Percentiles rank a stretch among this genome's conserved stretches.
These are phyloP conservation scores for Ascidia mentula DNA, from an alignment of 23 tunicate genomes.

Conservation along the genomic window DNA sequence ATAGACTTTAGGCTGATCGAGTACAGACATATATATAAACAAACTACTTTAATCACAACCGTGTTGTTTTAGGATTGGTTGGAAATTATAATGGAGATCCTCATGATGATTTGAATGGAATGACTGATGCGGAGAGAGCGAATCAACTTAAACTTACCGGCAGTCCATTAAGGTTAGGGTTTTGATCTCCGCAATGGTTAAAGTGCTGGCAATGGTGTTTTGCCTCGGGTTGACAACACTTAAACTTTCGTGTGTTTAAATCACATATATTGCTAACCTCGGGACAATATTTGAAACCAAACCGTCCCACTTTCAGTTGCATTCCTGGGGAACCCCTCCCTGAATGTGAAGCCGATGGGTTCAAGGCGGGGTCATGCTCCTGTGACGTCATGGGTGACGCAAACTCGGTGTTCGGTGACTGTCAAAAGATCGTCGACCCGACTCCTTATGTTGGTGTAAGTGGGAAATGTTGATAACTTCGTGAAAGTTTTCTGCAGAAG, in stretches of 20 bases:
- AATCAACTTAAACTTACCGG: constrained; percentile 25
- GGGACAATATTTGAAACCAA: too few relatives aligned
- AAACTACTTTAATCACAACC: too few relatives aligned
- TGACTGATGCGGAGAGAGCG: constrained; percentile 15
- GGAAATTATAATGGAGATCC: constrained; percentile 49
- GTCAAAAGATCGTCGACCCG: constrained; percentile 16
- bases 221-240: too few relatives aligned
- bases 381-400: constrained; percentile 40
- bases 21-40: too few relatives aligned
- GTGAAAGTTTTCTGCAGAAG: neutral
- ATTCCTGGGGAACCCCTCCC: constrained; percentile 39
- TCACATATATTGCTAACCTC: too few relatives aligned
- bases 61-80: constrained; percentile 50
- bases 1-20: too few relatives aligned
- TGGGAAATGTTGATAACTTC: neutral
- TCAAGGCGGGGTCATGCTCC: constrained; percentile 28
- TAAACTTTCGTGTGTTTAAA: too few relatives aligned
- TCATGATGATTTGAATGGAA: constrained; percentile 24
- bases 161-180: constrained; percentile 42
- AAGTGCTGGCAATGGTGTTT: too few relatives aligned
- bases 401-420: constrained; percentile 17
- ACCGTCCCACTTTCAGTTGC: constrained; percentile 32
- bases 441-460: constrained; percentile 34
- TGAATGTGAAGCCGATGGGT: constrained; percentile 27
- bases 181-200: neutral